Base-by-base conservation (phyloP, 1,140 invertebrate species). In the Hylaeus anthracinus region DNA sequence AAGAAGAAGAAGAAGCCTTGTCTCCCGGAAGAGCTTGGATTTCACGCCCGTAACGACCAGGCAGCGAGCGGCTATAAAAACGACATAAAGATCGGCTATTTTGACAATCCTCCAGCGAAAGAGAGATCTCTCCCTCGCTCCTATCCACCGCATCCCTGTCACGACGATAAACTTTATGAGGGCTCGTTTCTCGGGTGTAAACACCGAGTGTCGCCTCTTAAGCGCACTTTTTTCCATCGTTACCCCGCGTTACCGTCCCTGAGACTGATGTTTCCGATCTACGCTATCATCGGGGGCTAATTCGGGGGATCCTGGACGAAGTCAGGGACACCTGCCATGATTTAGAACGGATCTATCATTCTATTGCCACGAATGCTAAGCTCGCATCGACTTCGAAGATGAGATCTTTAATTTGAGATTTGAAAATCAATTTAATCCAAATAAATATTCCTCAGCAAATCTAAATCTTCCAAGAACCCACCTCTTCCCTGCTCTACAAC, bases 11-110 rank as follows among this genome's bases (percentile, higher is more conserved):
- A 64, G 37, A 43, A 61, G 70, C 43, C n/a, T 41, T 72, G 55
- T 65, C 73, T 83, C 26, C 84, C 87, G 88, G 88, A 89, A 90
- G 88, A 88, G 88, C 79, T 88, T 85, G 84, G 87, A 90, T 90
- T 90, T 90, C 88, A 90, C 89, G 90, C 87, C 88, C 90, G 87
- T 89, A 90, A 91, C 86, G 82, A 86, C 81, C 86, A 26, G 72
- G 86, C 84, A 89, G 85, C 88, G 89, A 89, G 86, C 86, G 90
- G 87, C 85, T 90, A 91, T 92, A 92, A 92, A 92, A 92, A 79
- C 86, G 86, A 88, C 91, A 88, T 91, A 91, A 92, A 92, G 92
- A 92, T 92, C 88, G 89, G 92, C 91, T 93, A 92, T 92, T 93
- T 93, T 92, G 91, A 93, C 92, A 92, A 92, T 92, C 89, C 88